Conservation (phyloP, 2,888 invertebrate species). For the Actias luna region DNA sequence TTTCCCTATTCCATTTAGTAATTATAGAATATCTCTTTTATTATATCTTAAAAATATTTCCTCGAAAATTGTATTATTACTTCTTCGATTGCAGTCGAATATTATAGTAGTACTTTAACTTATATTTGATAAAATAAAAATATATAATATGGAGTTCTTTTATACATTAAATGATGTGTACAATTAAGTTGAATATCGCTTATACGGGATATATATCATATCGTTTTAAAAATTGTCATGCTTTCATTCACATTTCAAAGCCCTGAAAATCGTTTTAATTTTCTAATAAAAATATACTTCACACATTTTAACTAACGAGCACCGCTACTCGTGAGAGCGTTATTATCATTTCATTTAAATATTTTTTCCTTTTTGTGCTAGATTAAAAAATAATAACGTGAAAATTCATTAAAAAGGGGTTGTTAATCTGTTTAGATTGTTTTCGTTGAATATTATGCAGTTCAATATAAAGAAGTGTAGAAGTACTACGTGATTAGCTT, state of each 20-base stretch:
- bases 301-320: conserved; percentile 3
- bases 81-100: neutral
- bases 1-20: neutral
- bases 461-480: neutral
- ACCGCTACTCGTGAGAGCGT: neutral
- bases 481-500: no score
- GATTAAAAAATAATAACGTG: conserved; percentile 5
- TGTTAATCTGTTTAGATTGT: neutral
- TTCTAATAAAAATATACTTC: conserved; percentile 2
- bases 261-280: neutral
- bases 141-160: no score
- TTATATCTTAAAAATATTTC: neutral
- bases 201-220: neutral
- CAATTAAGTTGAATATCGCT: no score
- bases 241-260: neutral
- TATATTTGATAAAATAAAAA: no score
- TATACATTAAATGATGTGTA: no score
- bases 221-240: no score
- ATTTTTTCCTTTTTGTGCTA: neutral
- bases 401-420: neutral
- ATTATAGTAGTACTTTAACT: neutral
- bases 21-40: neutral
- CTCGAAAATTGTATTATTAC: neutral
- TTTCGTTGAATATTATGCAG: neutral
- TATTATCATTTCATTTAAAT: conserved; percentile 9